Evolutionary conservation across 2,797 vertebrate species (phyloP), one percentile per base, ranked within the genome.

Genomic region (Catostomus latipinnis): DNA sequence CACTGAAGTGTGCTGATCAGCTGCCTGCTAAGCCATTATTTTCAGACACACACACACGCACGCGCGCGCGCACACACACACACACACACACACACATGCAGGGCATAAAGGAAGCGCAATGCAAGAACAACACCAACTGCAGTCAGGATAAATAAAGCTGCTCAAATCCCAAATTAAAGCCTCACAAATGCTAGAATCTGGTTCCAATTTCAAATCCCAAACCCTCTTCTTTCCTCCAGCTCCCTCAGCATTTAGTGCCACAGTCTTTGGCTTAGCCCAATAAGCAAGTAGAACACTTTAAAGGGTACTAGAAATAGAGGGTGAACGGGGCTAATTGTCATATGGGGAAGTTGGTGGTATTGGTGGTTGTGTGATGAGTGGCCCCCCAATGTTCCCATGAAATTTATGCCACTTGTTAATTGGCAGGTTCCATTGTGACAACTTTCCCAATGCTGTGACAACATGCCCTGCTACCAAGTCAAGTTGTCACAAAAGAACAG

Each of bases 61-160:
- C n/a, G n/a, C n/a, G n/a, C n/a, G n/a, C n/a, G n/a, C n/a, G n/a
- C n/a, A n/a, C 12, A 43, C 71, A 18, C 68, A 72, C 53, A 46
- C 50, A 71, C 12, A 69, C 56, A 56, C 66, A 34, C 22, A 50
- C 76, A 53, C 61, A 45, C 71, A 48, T 16, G 48, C 54, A 43
- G 12, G 54, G 18, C n/a, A 48, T 71, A 58, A 71, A 43, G 18
- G 14, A 13, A 49, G 49, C 49, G 43, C 53, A 58, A 67, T 16
- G 43, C 12, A 70, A 60, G 52, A 74, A 82, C 73, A 83, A 56
- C 63, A 62, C 61, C 62, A 86, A 86, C 76, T 77, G 68, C 57
- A 80, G 67, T 48, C 10, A 68, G 60, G 16, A 84, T 69, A 86
- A 79, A 74, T 53, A 57, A 82, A 74, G 69, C 73, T 71, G 76